Evolutionary conservation across 2,888 invertebrate species (phyloP).

Genomic region (Homarus gammarus): DNA sequence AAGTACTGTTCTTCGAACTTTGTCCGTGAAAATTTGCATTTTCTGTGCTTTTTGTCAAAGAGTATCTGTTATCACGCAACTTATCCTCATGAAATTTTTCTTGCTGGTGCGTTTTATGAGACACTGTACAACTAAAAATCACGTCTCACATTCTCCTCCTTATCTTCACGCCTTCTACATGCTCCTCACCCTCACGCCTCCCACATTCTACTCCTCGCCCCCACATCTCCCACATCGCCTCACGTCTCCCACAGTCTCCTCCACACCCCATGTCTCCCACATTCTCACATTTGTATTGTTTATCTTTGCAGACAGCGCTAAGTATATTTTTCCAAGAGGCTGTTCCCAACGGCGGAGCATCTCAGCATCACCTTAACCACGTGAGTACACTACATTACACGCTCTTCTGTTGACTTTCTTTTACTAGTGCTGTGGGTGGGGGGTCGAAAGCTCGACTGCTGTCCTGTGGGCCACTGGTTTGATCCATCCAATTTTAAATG

Average conservation of each 20-base stretch:
- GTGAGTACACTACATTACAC: conserved; percentile 67
- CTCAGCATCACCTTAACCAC: conserved; percentile 75
- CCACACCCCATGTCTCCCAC: neutral
- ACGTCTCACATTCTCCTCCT: conserved; percentile 7
- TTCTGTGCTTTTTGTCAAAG: too few relatives aligned
- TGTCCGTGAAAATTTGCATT: too few relatives aligned
- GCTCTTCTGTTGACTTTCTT: too few relatives aligned
- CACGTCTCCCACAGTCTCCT: neutral
- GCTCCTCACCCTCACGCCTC: conserved; percentile 9
- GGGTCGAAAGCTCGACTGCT: too few relatives aligned
- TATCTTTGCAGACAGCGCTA: conserved; percentile 87
- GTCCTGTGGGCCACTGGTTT: too few relatives aligned
- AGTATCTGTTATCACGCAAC: too few relatives aligned
- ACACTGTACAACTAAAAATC: neutral
- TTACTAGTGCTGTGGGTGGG: too few relatives aligned
- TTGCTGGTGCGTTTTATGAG: too few relatives aligned
- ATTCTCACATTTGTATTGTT: neutral
- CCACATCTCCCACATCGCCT: neutral
- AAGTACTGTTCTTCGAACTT: too few relatives aligned
- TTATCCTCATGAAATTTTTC: too few relatives aligned
- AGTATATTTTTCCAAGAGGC: conserved; percentile 98
- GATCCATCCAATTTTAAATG: too few relatives aligned
- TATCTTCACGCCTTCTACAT: conserved; percentile 13
- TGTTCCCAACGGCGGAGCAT: conserved; percentile 79
- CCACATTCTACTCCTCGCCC: neutral